Evolutionary conservation across 2,113 vertebrate species (phyloP), one percentile per base, ranked within the genome.

Genomic region (Gymnorhina tibicen): DNA sequence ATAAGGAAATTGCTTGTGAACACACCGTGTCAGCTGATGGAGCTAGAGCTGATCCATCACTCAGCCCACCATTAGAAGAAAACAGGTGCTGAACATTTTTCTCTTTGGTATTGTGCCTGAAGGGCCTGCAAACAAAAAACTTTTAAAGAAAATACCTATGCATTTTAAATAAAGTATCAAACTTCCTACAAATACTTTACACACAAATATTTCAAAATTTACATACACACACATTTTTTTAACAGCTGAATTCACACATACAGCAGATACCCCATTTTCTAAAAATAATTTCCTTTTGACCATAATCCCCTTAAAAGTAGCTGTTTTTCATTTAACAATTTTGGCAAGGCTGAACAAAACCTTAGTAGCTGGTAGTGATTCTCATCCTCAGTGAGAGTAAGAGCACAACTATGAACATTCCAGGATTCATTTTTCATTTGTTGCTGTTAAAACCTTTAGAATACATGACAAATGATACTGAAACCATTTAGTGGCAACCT

Each of bases 21-120:
- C 97, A 69, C 79, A 98, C 98, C 96, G 9, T 66, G 68, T 74
- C 73, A 67, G 62, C n/a, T 72, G 96, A 89, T 49, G 80, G 44
- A 67, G 66, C 49, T 42, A 70, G 22, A 91, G 52, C 21, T 85
- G 67, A 83, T 58, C 60, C 91, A 63, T 37, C 26, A 37, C 41
- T 52, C 75, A 86, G 47, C 49, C 1, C 56, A 87, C 26, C 75
- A 79, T 11, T 49, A 63, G 94, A 89, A 91, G 68, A 80, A 87
- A 89, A 3, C 5, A 23, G 9, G 10, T 27, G 44, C 42, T 91
- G 73, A 82, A 87, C 24, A 30, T 58, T 58, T 27, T 68, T 77
- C 62, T 95, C 94, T 91, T 93, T 87, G 19, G 85, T 85, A 56
- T 21, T 69, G n/a, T 77, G 77, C 93, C 68, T 74, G 74, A 67